phyloP scores from a whole-genome alignment of 2,113 vertebrate species.

The human region GRCh38 chr6:162168501-162169000 shows the following conservation, averaged over 20 bases:
- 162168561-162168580: neutral
- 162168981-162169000: too few species aligned
- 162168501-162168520: conserved; percentile 56
- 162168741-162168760: neutral
- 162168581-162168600: conserved; percentile 21
- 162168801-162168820: neutral
- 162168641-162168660: conserved; percentile 60
- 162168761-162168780: neutral
- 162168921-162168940: neutral
- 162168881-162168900: too few species aligned
- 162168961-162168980: neutral
- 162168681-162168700: neutral
- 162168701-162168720: neutral
- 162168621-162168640: conserved; percentile 45
- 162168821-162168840: accelerated
- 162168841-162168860: neutral
- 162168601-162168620: conserved; percentile 60
- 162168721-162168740: neutral
- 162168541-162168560: conserved; percentile 47
- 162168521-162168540: conserved; percentile 30
- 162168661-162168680: neutral
- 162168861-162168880: neutral
- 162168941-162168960: neutral
- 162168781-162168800: neutral
- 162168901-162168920: neutral